Percentiles rank a stretch among this genome's conserved stretches.
phyloP scores from a whole-genome alignment of 2,888 invertebrate genomes.

The Torymus aiolomorphi region DNA sequence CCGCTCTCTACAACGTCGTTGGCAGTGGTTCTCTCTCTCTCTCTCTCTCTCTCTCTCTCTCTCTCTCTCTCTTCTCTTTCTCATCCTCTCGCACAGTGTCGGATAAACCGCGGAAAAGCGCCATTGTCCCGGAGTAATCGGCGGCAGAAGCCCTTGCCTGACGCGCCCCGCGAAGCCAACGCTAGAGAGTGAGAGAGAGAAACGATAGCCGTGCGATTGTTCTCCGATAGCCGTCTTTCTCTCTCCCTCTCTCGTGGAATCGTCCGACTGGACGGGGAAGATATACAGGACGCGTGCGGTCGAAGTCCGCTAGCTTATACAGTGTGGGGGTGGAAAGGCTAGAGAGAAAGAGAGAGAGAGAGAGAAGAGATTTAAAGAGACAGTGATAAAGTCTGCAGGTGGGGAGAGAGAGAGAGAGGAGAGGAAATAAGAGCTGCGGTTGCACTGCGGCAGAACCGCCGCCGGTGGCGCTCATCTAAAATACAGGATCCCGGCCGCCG shows the following conservation, averaged over 20 bases:
- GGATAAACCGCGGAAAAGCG: slow-evolving; percentile 58
- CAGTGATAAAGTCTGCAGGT: slow-evolving; percentile 51
- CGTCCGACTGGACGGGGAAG: slow-evolving; percentile 26
- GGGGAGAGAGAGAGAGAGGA: slow-evolving; percentile 10
- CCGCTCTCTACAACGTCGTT: background rate
- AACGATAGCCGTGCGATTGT: slow-evolving; percentile 37
- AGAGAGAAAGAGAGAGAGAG: slow-evolving; percentile 27
- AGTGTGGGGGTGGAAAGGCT: slow-evolving; percentile 6
- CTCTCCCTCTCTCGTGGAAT: slow-evolving; percentile 3
- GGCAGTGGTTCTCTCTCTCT: background rate
- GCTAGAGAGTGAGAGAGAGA: slow-evolving; percentile 8
- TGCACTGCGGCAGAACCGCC: slow-evolving; percentile 48
- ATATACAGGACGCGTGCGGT: slow-evolving; percentile 9
- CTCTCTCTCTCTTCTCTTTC: background rate
- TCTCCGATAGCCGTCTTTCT: slow-evolving; percentile 36
- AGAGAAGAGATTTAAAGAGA: slow-evolving; percentile 52
- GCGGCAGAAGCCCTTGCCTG: slow-evolving; percentile 31
- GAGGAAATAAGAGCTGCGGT: slow-evolving; percentile 52
- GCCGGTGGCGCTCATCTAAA: slow-evolving; percentile 41
- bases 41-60: slow-evolving; percentile 6
- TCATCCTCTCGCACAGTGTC: slow-evolving; percentile 19
- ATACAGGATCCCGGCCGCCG: slow-evolving; percentile 17
- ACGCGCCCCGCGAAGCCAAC: background rate
- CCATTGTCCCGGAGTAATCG: slow-evolving; percentile 57
- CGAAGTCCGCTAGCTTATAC: slow-evolving; percentile 2